phyloP scores from a whole-genome alignment of 1,140 invertebrate genomes.

The Chironomus tepperi region DNA sequence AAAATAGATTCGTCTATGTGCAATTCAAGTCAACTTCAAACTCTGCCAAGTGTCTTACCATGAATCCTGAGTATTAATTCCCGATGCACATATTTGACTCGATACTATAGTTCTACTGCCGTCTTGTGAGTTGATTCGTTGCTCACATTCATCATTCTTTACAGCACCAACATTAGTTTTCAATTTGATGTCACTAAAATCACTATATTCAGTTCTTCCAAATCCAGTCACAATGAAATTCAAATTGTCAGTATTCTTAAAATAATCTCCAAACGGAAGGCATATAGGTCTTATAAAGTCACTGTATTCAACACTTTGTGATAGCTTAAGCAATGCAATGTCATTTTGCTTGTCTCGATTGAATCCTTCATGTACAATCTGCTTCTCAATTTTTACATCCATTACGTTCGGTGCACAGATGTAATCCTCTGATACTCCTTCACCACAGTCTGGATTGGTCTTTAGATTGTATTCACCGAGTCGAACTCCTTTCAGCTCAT shows the following conservation, averaged over 20 bases:
- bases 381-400: conserved; percentile 33
- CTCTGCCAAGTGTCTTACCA: neutral
- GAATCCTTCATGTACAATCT: conserved; percentile 39
- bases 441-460: conserved; percentile 41
- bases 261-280: conserved; percentile 36
- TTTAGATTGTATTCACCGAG: conserved; percentile 44
- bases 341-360: conserved; percentile 38
- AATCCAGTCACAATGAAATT: conserved; percentile 56
- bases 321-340: conserved; percentile 43
- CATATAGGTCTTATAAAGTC: conserved; percentile 51
- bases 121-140: neutral
- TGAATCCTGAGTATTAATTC: neutral
- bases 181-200: neutral
- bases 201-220: conserved; percentile 48
- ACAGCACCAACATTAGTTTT: neutral
- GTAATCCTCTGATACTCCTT: conserved; percentile 32
- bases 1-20: too few relatives aligned
- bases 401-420: conserved; percentile 31
- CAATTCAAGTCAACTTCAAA: too few relatives aligned
- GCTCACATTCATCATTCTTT: neutral
- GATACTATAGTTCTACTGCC: neutral
- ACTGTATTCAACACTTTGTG: conserved; percentile 38
- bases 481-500: conserved; percentile 35
- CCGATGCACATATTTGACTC: neutral
- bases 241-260: conserved; percentile 28